A percentile compares a stretch with the other conserved stretches of the same genome.
Conservation (phyloP, 2,113 vertebrate genomes). For the Zosterops hypoxanthus region DNA sequence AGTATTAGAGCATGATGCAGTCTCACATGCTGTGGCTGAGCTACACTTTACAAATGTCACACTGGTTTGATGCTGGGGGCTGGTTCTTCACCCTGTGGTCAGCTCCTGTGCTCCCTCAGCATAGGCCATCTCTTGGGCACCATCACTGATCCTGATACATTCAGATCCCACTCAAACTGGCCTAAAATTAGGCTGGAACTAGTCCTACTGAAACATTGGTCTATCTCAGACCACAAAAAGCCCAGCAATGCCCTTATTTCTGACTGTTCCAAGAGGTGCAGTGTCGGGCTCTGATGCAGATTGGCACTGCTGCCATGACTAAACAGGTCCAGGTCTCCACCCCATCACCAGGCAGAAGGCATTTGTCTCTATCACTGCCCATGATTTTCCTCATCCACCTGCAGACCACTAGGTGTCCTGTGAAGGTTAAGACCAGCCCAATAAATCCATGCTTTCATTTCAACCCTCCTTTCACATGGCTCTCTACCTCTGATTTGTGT, state of each 20-base stretch:
- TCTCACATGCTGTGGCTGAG: background rate
- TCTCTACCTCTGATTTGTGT: background rate
- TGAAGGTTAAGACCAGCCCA: accelerated
- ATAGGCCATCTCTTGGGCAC: background rate
- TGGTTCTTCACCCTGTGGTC: background rate
- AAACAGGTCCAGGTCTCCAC: background rate
- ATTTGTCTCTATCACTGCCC: background rate
- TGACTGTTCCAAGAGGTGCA: accelerated
- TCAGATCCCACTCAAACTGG: background rate
- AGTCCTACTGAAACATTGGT: background rate
- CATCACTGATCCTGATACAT: accelerated
- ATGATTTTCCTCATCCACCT: background rate
- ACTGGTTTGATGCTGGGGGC: background rate
- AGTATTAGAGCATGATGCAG: background rate
- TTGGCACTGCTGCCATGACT: accelerated
- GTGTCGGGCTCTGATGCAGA: accelerated
- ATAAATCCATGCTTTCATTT: background rate
- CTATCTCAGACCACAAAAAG: background rate
- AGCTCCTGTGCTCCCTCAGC: background rate
- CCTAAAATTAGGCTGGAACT: background rate
- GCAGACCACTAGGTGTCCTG: background rate
- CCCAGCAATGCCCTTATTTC: background rate
- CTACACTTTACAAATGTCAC: background rate
- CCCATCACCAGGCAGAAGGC: background rate
- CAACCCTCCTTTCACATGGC: background rate